These are phyloP conservation scores for Rotaria sp. DNA, from an alignment of 2,888 invertebrate species.

Conservation along the genomic window DNA sequence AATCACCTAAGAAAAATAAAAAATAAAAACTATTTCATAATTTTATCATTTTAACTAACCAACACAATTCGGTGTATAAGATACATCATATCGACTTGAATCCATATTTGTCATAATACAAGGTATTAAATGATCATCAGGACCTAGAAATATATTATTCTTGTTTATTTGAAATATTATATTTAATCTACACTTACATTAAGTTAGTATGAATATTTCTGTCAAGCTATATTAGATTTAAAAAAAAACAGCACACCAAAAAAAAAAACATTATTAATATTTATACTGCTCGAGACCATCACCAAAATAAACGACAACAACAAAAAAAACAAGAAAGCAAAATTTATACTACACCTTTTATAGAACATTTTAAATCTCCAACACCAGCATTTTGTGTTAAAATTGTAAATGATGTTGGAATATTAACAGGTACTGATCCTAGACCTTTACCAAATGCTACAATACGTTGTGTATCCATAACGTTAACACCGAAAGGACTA, in stretches of 20 bases:
- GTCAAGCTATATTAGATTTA: not conserved
- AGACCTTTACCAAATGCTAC: slow-evolving; percentile 79
- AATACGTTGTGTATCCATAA: slow-evolving; percentile 58
- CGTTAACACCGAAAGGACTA: slow-evolving; percentile 50
- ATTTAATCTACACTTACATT: not conserved
- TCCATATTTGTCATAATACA: slow-evolving; percentile 1
- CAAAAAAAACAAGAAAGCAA: not conserved
- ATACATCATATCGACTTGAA: not conserved
- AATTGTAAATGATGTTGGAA: slow-evolving; percentile 74
- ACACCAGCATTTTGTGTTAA: slow-evolving; percentile 65
- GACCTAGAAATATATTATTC: not conserved
- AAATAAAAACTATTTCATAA: not conserved
- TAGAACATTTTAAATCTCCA: slow-evolving; percentile 42
- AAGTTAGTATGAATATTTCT: not conserved
- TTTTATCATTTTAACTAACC: not conserved
- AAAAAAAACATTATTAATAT: not conserved
- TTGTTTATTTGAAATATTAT: not conserved
- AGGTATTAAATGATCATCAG: not conserved
- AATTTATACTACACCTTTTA: not conserved
- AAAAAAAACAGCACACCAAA: slow-evolving; percentile 4
- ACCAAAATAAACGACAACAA: not conserved
- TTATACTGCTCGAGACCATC: slow-evolving; percentile 4
- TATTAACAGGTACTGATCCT: slow-evolving; percentile 70
- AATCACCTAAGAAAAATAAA: not conserved
- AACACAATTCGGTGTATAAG: not conserved